These are phyloP conservation scores for Acanthochromis polyacanthus DNA, from an alignment of 2,113 vertebrate species.

Conservation along the genomic window DNA sequence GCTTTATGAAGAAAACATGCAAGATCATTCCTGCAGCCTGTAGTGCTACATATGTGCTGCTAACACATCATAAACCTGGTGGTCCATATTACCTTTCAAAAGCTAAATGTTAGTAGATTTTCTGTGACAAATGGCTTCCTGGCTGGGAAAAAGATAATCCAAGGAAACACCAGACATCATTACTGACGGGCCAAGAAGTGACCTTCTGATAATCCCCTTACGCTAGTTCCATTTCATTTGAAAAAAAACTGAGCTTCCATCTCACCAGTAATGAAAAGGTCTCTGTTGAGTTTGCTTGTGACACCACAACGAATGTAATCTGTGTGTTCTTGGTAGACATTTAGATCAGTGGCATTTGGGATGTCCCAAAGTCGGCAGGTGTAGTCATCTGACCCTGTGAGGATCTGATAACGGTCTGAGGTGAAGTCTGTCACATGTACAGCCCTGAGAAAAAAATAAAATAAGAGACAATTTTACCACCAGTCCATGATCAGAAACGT, in stretches of 20 bases:
- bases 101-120: too few relatives aligned
- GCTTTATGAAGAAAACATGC: too few relatives aligned
- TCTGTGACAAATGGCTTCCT: too few relatives aligned
- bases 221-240: neutral
- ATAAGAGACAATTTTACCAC: neutral
- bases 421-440: slow-evolving; percentile 93
- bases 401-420: slow-evolving; percentile 90
- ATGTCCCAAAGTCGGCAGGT: slow-evolving; percentile 94
- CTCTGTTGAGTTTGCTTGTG: slow-evolving; percentile 91
- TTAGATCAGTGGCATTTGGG: slow-evolving; percentile 87
- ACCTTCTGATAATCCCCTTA: neutral
- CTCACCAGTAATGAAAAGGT: slow-evolving; percentile 95
- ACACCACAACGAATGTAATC: slow-evolving; percentile 95
- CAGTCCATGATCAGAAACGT: neutral
- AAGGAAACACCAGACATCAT: neutral
- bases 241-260: neutral
- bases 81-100: too few relatives aligned
- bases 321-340: slow-evolving; percentile 89
- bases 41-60: too few relatives aligned
- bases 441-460: slow-evolving; percentile 81
- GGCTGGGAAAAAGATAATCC: neutral
- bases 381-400: slow-evolving; percentile 96
- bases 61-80: too few relatives aligned
- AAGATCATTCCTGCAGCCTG: too few relatives aligned
- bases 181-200: neutral